These are phyloP conservation scores for Scaptodrosophila latifasciaeformis DNA, from an alignment of 2,888 invertebrate genomes.

Conservation along the genomic window DNA sequence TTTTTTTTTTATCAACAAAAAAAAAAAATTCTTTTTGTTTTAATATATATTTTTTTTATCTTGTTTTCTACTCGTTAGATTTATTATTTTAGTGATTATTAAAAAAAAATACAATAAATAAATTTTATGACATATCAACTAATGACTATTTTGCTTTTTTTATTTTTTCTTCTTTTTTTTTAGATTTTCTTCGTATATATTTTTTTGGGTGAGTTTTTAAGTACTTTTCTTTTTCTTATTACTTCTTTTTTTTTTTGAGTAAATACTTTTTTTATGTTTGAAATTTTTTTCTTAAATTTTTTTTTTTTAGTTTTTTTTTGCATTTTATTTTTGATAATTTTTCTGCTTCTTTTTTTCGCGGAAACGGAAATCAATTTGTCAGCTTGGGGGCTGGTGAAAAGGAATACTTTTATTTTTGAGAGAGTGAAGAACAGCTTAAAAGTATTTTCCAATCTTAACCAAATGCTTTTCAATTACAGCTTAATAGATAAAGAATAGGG, in stretches of 20 bases:
- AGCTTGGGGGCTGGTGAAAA: conserved; percentile 31
- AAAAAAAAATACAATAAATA: conserved; percentile 45
- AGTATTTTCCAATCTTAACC: too few relatives aligned
- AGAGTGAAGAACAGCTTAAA: too few relatives aligned
- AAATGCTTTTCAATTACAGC: too few relatives aligned
- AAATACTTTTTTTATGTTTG: conserved; percentile 8
- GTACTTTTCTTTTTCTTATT: conserved; percentile 29
- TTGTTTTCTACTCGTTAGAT: conserved; percentile 3
- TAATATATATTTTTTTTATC: conserved; percentile 9
- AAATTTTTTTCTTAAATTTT: neutral
- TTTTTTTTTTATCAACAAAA: conserved; percentile 1
- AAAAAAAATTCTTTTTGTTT: conserved; percentile 19
- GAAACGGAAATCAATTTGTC: conserved; percentile 65
- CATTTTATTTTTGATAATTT: conserved; percentile 8
- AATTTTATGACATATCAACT: conserved; percentile 54
- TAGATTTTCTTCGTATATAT: conserved; percentile 8
- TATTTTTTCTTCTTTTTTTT: conserved; percentile 32
- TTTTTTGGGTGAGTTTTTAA: conserved; percentile 36
- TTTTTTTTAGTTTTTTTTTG: conserved; percentile 14
- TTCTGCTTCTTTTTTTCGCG: conserved; percentile 34
- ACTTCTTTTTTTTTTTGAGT: neutral
- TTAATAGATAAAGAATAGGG: too few relatives aligned
- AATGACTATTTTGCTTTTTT: conserved; percentile 67
- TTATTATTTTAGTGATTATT: conserved; percentile 30
- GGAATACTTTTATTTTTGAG: conserved; percentile 11